Evolutionary conservation across 2,888 invertebrate species (phyloP).

Genomic region (Oscheius sp.): DNA sequence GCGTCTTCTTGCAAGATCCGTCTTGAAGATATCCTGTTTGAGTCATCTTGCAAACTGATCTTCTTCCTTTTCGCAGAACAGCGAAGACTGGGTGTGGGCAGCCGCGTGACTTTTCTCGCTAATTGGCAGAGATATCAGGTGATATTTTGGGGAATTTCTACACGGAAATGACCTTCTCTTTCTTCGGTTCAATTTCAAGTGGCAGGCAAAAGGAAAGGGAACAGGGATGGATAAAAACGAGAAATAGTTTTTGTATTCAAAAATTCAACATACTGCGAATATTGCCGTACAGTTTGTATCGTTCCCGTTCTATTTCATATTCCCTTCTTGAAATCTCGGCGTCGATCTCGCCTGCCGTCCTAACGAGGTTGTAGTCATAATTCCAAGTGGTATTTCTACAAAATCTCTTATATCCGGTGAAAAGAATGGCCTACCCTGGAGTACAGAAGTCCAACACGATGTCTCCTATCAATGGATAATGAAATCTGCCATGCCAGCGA

Average conservation of each 20-base stretch:
- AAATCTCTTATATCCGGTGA: neutral
- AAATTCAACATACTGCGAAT: neutral
- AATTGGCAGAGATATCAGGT: no score
- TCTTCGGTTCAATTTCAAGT: neutral
- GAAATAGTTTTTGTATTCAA: neutral
- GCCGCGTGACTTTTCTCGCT: no score
- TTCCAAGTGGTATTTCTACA: slow-evolving; percentile 25
- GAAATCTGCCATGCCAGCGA: neutral
- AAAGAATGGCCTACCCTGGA: neutral
- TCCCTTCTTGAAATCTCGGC: neutral
- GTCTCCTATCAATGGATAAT: slow-evolving; percentile 2
- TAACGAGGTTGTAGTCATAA: slow-evolving; percentile 5
- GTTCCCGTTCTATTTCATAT: neutral
- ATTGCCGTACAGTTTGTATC: neutral
- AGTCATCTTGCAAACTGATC: neutral
- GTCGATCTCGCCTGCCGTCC: neutral
- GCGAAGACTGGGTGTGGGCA: neutral
- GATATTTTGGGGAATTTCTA: neutral
- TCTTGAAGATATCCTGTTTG: neutral
- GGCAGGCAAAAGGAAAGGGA: neutral
- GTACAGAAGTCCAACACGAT: slow-evolving; percentile 3
- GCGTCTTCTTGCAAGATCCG: neutral
- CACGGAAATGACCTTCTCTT: neutral
- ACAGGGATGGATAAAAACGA: neutral
- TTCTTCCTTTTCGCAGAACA: neutral